phyloP scores from a whole-genome alignment of 53 echinoderm and acorn worm species.

The Antedon mediterranea region DNA sequence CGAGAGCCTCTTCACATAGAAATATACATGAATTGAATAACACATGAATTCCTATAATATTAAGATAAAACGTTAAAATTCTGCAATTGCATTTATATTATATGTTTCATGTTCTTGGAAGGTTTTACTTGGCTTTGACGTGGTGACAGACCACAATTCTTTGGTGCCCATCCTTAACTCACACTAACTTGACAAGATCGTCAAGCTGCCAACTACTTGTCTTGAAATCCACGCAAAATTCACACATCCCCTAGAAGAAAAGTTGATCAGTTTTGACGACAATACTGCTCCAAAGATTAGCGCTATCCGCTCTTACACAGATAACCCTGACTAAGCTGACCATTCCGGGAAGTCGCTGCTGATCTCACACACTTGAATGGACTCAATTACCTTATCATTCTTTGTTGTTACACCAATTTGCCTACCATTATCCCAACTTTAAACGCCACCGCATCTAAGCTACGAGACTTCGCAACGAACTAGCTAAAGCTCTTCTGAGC shows the following conservation, averaged over 20 bases:
- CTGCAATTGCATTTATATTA: no score
- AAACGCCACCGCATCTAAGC: no score
- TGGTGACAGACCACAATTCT: neutral
- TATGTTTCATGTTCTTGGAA: neutral
- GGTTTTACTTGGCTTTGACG: neutral
- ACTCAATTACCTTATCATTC: no score
- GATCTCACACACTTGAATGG: no score
- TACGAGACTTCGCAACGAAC: neutral
- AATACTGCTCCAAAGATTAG: neutral
- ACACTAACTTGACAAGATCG: neutral
- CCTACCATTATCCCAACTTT: no score
- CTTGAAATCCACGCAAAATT: neutral
- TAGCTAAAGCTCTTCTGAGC: neutral
- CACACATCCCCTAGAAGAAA: neutral
- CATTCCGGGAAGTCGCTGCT: no score
- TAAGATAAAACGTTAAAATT: no score
- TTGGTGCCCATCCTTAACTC: neutral
- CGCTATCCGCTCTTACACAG: neutral
- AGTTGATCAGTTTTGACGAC: neutral
- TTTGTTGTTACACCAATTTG: no score
- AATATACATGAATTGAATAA: no score
- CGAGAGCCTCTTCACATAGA: no score
- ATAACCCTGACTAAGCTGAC: neutral
- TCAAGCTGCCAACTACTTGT: neutral
- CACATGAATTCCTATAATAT: no score